Evolutionary conservation across 2,113 vertebrate species (phyloP), one percentile per base, ranked within the genome.

Genomic region (Aptenodytes patagonicus): DNA sequence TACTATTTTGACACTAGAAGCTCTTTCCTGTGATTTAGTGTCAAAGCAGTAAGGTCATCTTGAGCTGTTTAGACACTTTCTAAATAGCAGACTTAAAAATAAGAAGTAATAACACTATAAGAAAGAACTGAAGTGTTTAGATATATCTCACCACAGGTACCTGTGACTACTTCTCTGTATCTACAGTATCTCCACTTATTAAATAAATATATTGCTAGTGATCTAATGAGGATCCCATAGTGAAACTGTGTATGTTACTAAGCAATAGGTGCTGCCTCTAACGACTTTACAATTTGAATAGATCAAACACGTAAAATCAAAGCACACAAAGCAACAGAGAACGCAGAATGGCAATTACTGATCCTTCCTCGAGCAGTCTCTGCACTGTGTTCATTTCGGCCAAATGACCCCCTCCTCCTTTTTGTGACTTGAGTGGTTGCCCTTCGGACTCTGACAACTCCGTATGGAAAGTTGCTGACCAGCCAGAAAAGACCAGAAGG

Each of bases 41-140:
- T 97, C 95, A 97, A 95, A 97, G 89, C 91, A 96, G 61, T 76
- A 96, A 95, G 96, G 88, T 93, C 87, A 90, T 82, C 40, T 75
- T 79, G 93, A 83, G 81, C 84, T 97, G n/a, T 83, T 96, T 91
- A 98, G 87, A 96, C 78, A 60, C n/a, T 90, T 93, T 87, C 58
- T 95, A 96, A 96, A 79, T 61, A 87, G 36, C 66, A 95, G 79
- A 47, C 29, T 77, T 88, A 93, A 86, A 92, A 94, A 88, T 75
- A 86, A 90, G 64, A 76, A 52, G 29, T 9, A 69, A 47, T 51
- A 82, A 42, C 18, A 58, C 15, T 57, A 10, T 52, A 77, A 72
- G 46, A 57, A 75, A 65, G 31, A 82, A 40, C 40, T 44, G 28
- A 82, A 80, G 10, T 49, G 7, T 58, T 87, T 34, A 52, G 36